A percentile compares a stretch with the other conserved stretches of the same genome.
Conservation (phyloP, 2,113 vertebrate genomes). For the Apodemus speciosus region DNA sequence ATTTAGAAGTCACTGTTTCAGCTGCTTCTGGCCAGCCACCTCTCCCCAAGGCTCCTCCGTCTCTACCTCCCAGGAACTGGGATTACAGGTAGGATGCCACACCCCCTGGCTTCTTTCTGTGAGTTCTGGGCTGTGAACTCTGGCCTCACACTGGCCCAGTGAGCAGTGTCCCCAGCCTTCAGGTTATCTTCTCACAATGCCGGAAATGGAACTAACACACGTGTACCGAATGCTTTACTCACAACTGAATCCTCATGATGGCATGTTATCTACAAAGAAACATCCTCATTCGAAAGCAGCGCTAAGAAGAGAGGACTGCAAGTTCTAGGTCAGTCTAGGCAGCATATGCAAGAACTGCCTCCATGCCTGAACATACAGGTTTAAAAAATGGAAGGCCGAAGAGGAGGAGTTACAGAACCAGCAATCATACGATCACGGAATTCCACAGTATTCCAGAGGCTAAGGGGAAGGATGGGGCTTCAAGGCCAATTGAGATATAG, state of each 20-base stretch:
- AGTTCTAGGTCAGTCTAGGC: background rate
- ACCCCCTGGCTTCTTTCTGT: background rate
- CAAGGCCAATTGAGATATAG: background rate
- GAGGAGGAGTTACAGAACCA: background rate
- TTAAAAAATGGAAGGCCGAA: background rate
- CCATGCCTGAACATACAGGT: background rate
- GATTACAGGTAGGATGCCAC: background rate
- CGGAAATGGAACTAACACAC: background rate
- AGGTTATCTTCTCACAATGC: background rate
- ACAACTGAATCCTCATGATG: background rate
- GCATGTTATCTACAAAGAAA: background rate
- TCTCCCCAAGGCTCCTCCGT: too few relatives aligned
- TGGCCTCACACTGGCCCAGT: background rate
- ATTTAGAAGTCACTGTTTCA: background rate
- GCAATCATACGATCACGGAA: background rate
- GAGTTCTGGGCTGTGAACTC: background rate
- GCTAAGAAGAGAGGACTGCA: background rate
- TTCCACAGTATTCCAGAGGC: background rate
- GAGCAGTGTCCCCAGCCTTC: background rate
- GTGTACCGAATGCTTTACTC: background rate
- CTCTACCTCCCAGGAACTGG: background rate
- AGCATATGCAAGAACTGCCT: background rate
- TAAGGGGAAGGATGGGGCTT: background rate
- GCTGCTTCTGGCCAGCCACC: background rate
- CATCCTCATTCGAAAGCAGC: too few relatives aligned